Evolutionary conservation across 2,113 vertebrate genomes (phyloP).

Genomic region (Misgurnus mizolepis): DNA sequence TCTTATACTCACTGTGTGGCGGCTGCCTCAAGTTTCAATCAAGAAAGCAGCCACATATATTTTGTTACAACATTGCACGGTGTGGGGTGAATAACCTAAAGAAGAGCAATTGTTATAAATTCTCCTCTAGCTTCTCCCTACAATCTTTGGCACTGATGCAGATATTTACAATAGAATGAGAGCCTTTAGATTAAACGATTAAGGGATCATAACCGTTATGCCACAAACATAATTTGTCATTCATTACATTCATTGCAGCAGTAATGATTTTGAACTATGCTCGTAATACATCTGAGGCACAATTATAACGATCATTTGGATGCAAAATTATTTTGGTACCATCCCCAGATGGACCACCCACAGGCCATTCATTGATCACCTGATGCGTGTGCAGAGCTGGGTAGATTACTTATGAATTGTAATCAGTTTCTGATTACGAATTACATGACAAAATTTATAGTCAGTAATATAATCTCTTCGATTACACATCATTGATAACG

Average conservation of each 20-base stretch:
- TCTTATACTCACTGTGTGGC: conserved; percentile 9
- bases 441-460: no score
- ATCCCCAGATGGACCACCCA: no score
- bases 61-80: not conserved
- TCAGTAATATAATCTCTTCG: no score
- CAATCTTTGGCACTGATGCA: not conserved
- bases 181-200: not conserved
- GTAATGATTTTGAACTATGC: not conserved
- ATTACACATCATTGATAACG: no score
- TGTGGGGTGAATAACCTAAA: not conserved
- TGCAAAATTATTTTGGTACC: not conserved
- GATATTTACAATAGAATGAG: not conserved
- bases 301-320: not conserved
- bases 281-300: not conserved
- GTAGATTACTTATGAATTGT: no score
- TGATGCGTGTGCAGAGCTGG: not conserved
- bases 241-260: not conserved
- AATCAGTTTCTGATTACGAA: no score
- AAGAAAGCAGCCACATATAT: conserved; percentile 26
- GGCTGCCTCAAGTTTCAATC: conserved; percentile 5
- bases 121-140: not conserved
- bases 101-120: not conserved
- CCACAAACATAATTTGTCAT: not conserved
- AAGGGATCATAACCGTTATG: no score
- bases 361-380: not conserved